Conservation (phyloP, 1,140 invertebrate genomes). For the Metopolophium dirhodum region DNA sequence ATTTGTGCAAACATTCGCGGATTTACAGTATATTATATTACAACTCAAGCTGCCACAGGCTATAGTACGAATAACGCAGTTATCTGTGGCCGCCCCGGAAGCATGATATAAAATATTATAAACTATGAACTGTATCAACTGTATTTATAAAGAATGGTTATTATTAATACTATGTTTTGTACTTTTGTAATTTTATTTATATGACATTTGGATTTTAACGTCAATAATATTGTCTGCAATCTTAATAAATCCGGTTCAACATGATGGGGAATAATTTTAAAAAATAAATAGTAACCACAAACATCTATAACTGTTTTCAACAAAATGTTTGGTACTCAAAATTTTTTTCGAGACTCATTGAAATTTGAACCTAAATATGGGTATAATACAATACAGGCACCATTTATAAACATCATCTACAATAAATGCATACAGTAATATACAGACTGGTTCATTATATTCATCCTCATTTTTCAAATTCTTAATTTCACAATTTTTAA, state of each 20-base stretch:
- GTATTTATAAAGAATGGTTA: not conserved
- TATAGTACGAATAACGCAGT: not conserved
- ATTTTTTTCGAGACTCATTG: not conserved
- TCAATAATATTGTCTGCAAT: not conserved
- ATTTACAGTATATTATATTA: not conserved
- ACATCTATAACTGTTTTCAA: not conserved
- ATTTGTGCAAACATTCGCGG: not conserved
- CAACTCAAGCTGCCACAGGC: not conserved
- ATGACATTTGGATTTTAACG: not conserved
- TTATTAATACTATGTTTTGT: not conserved
- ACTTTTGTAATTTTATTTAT: too few relatives aligned
- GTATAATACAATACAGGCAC: not conserved
- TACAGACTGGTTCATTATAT: not conserved
- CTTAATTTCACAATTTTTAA: too few relatives aligned
- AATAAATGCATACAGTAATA: not conserved
- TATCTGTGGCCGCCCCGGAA: not conserved
- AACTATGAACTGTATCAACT: not conserved
- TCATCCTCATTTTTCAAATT: not conserved
- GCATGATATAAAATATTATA: too few relatives aligned
- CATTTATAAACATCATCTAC: not conserved
- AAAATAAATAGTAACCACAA: not conserved
- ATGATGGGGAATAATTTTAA: not conserved
- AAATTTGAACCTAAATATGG: not conserved
- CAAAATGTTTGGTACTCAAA: not conserved
- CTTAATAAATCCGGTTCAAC: not conserved